Conservation (phyloP, 2,797 vertebrate genomes). For the Sternarchorhynchus goeldii region DNA sequence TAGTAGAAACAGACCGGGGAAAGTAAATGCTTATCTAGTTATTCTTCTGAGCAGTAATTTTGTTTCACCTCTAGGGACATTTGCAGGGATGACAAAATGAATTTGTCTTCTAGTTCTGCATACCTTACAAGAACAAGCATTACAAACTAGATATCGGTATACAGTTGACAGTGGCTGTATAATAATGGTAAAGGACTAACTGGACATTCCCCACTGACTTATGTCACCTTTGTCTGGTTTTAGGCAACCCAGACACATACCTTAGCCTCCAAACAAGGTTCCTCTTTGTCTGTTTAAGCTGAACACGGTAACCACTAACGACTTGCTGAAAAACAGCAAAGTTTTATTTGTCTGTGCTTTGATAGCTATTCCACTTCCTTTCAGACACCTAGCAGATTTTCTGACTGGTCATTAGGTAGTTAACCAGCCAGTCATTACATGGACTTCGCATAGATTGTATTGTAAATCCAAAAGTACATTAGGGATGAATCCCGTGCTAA, state of each 20-base stretch:
- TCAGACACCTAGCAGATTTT: not conserved
- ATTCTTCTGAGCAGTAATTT: not conserved
- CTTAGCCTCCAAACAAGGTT: not conserved
- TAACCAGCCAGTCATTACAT: not conserved
- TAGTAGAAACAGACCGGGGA: not conserved
- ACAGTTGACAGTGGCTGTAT: no score
- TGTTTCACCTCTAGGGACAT: not conserved
- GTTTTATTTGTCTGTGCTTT: not conserved
- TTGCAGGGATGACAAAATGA: not conserved
- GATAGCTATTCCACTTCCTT: not conserved
- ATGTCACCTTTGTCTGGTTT: not conserved
- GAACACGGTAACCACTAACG: not conserved
- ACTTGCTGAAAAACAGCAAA: no score
- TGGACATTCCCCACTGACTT: not conserved
- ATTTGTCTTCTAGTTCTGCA: not conserved
- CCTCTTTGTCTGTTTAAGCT: not conserved
- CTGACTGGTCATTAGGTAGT: not conserved
- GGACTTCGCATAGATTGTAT: not conserved
- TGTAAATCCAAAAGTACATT: not conserved
- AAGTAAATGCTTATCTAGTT: slow-evolving; percentile 13
- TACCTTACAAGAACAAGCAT: no score
- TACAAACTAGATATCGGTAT: no score
- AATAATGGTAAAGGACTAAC: not conserved
- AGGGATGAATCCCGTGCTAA: not conserved
- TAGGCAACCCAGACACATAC: not conserved